Evolutionary conservation across 2,888 invertebrate genomes (phyloP), one percentile per base, ranked within the genome.

Genomic region (Eremobia ochroleuca): DNA sequence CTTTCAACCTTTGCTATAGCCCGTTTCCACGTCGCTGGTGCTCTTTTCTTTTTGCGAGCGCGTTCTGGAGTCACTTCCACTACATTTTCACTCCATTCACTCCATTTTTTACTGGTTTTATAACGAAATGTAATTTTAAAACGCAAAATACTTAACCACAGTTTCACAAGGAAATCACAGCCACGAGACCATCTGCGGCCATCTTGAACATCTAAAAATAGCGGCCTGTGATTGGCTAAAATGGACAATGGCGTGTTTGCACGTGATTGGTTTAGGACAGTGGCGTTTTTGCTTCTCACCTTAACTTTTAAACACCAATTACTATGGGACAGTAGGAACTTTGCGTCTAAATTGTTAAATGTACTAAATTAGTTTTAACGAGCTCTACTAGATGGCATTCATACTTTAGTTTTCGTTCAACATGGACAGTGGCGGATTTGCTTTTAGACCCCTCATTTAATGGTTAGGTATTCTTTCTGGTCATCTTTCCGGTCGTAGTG

Each of bases 51-150:
- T 77, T 73, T 67, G 52, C 67, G 67, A 68, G 70, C 68, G 46
- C 59, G 0, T 67, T 79, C 75, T 71, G 79, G 75, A 76, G 71
- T 61, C 62, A 76, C 79, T 55, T 71, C 46, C 0, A 46, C 43
- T 62, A 71, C 71, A 46, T 62, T 71, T 71, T 71, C 61, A n/a
- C n/a, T n/a, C n/a, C n/a, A n/a, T n/a, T n/a, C n/a, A n/a, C 37
- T 62, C 62, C 46, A 62, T 71, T 62, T 46, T 71, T 71, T 71
- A 46, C 61, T 0, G 0, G n/a, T 71, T 71, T 62, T 34, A 61
- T 61, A 0, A 34, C 71, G 46, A 71, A 71, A 67, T 67, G 31
- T 0, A 62, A 59, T 61, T 61, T 70, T 70, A 61, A 70, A 70
- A 71, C 70, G 0, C 69, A 70, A 71, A 71, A 62, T 46, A 61